Evolutionary conservation across 2,113 vertebrate species (phyloP), one percentile per base, ranked within the genome.

Genomic region (Mixornis gularis): DNA sequence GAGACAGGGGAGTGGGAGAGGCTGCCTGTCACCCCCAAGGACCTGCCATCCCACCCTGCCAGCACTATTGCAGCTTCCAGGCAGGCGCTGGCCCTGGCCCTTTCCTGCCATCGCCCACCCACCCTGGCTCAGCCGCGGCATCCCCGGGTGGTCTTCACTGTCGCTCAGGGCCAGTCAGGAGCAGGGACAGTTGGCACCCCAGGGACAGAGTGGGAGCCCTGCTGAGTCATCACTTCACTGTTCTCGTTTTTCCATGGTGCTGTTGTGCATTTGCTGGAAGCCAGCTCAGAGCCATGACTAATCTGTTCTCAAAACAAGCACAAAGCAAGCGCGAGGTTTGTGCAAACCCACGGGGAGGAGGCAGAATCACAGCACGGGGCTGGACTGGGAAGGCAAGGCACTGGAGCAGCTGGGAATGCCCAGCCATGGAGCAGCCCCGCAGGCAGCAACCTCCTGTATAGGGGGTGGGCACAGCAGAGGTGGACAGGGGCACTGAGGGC

Each of bases 221-320:
- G 95, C 95, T 96, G 95, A 96, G 52, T 96, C 95, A 95, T 96
- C 94, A 94, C 83, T 88, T 90, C 2, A 17, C 95, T 94, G 93
- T 95, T 92, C 93, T 94, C 85, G 20, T 95, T 95, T 96, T 96
- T 95, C 95, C 95, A 96, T 95, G 90, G 93, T 74, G 88, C 90
- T 86, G 90, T 93, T 95, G 93, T 90, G 93, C 93, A 69, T 92
- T 96, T 95, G 95, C 95, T 96, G 95, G 95, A 96, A 96, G 93
- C 95, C 92, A 94, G 95, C 93, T 95, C 69, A 95, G 90, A 93
- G 87, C 90, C 93, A 78, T 96, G 95, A 96, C 95, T 96, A 96
- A 96, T 96, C 95, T 84, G 83, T 96, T 96, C 95, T 96, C 95
- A 95, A 96, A 96, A 96, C 95, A 95, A 95, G 95, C 95, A 88